phyloP scores from a whole-genome alignment of 2,797 vertebrate genomes.

The Anguilla pacifica region DNA sequence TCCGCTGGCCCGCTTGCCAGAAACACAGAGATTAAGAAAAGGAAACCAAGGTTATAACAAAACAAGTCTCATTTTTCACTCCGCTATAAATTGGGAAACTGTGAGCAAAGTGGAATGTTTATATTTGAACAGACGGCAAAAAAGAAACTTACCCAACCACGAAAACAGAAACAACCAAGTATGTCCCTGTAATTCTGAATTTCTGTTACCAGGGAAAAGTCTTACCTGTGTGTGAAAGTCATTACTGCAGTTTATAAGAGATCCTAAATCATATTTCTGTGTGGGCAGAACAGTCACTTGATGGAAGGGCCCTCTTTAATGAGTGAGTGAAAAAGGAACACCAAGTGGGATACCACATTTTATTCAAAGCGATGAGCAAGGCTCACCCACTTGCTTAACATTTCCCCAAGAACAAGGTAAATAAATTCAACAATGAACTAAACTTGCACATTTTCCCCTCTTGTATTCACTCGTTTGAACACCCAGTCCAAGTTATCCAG shows the following conservation, averaged over 20 bases:
- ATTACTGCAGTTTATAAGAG: neutral
- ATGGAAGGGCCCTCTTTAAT: constrained; percentile 15
- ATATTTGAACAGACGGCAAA: constrained; percentile 19
- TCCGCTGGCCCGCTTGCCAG: constrained; percentile 2
- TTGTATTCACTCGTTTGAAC: constrained; percentile 10
- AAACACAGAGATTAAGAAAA: neutral
- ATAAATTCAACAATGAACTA: constrained; percentile 24
- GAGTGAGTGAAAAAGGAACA: neutral
- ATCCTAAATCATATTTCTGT: constrained; percentile 19
- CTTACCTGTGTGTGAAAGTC: constrained; percentile 16
- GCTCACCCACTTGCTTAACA: constrained; percentile 14
- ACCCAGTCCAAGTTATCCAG: neutral
- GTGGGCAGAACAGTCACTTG: constrained; percentile 17
- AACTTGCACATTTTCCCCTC: neutral
- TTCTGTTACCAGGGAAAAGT: constrained; percentile 15
- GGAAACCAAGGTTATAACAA: constrained; percentile 27
- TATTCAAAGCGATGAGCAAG: constrained; percentile 22
- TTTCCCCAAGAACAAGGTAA: constrained; percentile 24
- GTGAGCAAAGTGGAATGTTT: constrained; percentile 15
- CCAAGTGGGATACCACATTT: neutral
- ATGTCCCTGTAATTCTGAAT: neutral
- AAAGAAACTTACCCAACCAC: neutral
- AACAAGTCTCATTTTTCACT: constrained; percentile 27
- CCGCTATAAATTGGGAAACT: constrained; percentile 24
- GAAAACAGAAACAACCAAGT: neutral